A percentile compares a stretch with the other conserved stretches of the same genome.
phyloP scores from a whole-genome alignment of 1,140 invertebrate species.

The Drosophila sturtevanti region DNA sequence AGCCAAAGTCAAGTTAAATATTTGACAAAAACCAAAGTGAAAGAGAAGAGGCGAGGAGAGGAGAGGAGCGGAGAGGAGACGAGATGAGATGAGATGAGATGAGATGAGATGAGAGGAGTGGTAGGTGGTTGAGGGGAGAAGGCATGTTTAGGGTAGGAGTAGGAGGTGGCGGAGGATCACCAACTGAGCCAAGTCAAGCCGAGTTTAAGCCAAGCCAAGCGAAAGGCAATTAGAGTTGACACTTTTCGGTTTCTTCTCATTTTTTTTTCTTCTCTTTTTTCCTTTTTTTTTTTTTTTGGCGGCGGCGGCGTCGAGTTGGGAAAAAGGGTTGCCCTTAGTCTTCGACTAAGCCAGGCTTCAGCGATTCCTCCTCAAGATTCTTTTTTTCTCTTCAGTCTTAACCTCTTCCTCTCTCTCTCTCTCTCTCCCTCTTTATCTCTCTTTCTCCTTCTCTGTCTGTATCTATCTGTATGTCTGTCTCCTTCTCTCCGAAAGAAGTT shows the following conservation, averaged over 20 bases:
- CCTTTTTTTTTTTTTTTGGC: constrained; percentile 6
- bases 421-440: too few species aligned
- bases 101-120: not conserved
- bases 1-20: constrained; percentile 76
- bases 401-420: too few species aligned
- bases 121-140: not conserved
- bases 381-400: too few species aligned
- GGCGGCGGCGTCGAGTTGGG: not conserved
- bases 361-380: not conserved
- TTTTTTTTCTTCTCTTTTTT: constrained; percentile 22
- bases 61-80: not conserved
- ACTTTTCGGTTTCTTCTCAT: constrained; percentile 56
- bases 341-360: constrained; percentile 14
- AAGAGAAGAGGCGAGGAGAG: not conserved
- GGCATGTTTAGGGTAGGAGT: not conserved
- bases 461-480: constrained; percentile 19
- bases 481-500: constrained; percentile 32
- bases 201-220: constrained; percentile 50
- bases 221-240: constrained; percentile 81
- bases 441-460: not conserved
- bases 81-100: not conserved
- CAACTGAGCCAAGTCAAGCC: constrained; percentile 36
- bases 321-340: constrained; percentile 40
- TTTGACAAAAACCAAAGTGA: constrained; percentile 54
- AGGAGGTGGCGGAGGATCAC: constrained; percentile 29